Evolutionary conservation across 2,113 vertebrate genomes (phyloP), one percentile per base, ranked within the genome.

Genomic region (Probosciger aterrimus): DNA sequence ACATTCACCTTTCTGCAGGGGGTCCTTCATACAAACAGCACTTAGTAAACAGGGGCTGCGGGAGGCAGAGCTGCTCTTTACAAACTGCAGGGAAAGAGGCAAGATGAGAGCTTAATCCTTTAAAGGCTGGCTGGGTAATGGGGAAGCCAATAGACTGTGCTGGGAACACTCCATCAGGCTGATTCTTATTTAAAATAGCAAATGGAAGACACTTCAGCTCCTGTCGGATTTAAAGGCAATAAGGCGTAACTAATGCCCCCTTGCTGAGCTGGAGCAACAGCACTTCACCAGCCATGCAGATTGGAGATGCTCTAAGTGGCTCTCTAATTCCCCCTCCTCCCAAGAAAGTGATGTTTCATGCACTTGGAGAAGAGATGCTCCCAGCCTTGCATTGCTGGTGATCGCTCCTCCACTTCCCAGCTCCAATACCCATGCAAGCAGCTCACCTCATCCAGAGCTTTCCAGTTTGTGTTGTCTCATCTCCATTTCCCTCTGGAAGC

Each of bases 171-270:
- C 74, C 64, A 63, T 63, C 92, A 84, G 86, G 37, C 82, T 81
- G 90, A 59, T n/a, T 57, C 90, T 92, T 95, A 88, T 84, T 95
- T 94, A 92, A 87, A 92, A 64, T 4, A 87, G 50, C 64, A 52
- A 81, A 73, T 68, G 79, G 86, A 73, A 94, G 86, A 31, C 8
- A 2, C 69, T 84, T 46, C 30, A 84, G 89, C 46, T 87, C 13
- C 89, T 67, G 73, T 4, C 57, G 86, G 78, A 86, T 84, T 90
- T 68, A 52, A 62, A 95, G 90, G 90, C 90, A 73, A 83, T 92
- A 90, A 90, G 90, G 90, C 47, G 10, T 81, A 82, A 95, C 90
- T 90, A 92, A 92, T 81, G 46, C 77, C 67, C 67, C 50, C 89
- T 86, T 4, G 20, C 67, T 37, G 77, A 92, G 77, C 81, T 70